A percentile compares a stretch with the other conserved stretches of the same genome.
These are phyloP conservation scores for Drosophila borealis DNA, from an alignment of 2,888 invertebrate species.

Conservation along the genomic window DNA sequence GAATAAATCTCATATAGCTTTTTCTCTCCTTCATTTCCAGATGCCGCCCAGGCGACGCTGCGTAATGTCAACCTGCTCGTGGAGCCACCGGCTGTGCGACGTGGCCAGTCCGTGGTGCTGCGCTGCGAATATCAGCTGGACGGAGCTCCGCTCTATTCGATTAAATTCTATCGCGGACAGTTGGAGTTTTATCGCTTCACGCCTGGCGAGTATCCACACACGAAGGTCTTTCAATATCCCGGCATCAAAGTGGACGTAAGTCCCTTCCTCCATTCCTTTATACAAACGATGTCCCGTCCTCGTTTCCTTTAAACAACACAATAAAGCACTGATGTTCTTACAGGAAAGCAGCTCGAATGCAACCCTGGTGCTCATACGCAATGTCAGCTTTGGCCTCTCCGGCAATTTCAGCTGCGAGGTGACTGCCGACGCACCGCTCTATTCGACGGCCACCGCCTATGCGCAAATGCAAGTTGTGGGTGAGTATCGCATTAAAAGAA, in stretches of 20 bases:
- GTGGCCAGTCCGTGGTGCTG: conserved; percentile 87
- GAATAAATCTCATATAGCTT: conserved; percentile 60
- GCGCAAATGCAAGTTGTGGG: conserved; percentile 90
- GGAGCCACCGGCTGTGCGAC: conserved; percentile 87
- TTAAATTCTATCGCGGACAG: conserved; percentile 89
- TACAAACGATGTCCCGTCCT: too few species aligned
- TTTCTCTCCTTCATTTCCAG: conserved; percentile 76
- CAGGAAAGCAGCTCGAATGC: conserved; percentile 89
- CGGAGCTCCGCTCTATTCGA: conserved; percentile 89
- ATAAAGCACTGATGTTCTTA: conserved; percentile 26
- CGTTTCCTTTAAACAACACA: background rate
- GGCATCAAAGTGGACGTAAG: conserved; percentile 89
- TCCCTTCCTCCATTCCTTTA: conserved; percentile 53
- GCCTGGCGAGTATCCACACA: conserved; percentile 88
- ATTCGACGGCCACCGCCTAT: conserved; percentile 88
- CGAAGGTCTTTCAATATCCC: conserved; percentile 88
- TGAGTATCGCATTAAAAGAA: conserved; percentile 84
- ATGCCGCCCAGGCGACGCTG: conserved; percentile 85
- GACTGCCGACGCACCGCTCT: conserved; percentile 89
- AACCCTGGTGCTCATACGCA: conserved; percentile 88
- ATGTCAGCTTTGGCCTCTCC: conserved; percentile 89
- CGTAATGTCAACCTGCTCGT: conserved; percentile 86
- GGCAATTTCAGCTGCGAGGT: conserved; percentile 91
- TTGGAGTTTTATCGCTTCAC: conserved; percentile 90
- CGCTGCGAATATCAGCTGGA: conserved; percentile 88